These are phyloP conservation scores for Girardinus metallicus DNA, from an alignment of 2,797 vertebrate species.

Conservation along the genomic window DNA sequence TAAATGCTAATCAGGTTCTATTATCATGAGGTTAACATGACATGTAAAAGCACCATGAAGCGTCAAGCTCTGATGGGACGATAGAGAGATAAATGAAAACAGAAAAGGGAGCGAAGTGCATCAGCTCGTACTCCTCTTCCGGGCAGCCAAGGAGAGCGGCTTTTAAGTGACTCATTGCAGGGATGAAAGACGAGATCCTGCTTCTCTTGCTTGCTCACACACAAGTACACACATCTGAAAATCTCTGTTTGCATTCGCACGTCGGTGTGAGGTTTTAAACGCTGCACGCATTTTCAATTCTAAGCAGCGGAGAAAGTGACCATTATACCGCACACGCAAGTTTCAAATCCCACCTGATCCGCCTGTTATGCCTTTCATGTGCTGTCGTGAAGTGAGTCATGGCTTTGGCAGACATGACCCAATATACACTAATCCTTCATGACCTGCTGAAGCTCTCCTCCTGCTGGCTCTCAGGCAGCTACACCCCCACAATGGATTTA, in stretches of 20 bases:
- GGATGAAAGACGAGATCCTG: conserved; percentile 38
- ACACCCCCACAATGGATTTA: conserved; percentile 33
- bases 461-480: conserved; percentile 30
- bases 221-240: conserved; percentile 13
- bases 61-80: conserved; percentile 16
- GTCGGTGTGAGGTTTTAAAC: conserved; percentile 16
- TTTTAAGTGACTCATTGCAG: conserved; percentile 73
- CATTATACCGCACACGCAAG: conserved; percentile 12
- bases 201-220: conserved; percentile 32
- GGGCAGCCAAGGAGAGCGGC: conserved; percentile 33
- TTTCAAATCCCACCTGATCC: conserved; percentile 46
- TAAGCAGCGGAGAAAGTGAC: conserved; percentile 38
- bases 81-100: conserved; percentile 1
- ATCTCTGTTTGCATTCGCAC: conserved; percentile 1
- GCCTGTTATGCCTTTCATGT: conserved; percentile 20
- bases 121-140: conserved; percentile 35
- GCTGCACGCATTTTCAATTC: conserved; percentile 48
- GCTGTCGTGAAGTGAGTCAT: conserved; percentile 63
- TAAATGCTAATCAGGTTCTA: neutral
- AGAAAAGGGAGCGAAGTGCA: conserved; percentile 14
- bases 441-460: conserved; percentile 46
- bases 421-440: conserved; percentile 58
- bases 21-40: neutral
- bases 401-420: conserved; percentile 44
- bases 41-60: neutral